Evolutionary conservation across 2,888 invertebrate species (phyloP).

Genomic region (Achlya flavicornis): DNA sequence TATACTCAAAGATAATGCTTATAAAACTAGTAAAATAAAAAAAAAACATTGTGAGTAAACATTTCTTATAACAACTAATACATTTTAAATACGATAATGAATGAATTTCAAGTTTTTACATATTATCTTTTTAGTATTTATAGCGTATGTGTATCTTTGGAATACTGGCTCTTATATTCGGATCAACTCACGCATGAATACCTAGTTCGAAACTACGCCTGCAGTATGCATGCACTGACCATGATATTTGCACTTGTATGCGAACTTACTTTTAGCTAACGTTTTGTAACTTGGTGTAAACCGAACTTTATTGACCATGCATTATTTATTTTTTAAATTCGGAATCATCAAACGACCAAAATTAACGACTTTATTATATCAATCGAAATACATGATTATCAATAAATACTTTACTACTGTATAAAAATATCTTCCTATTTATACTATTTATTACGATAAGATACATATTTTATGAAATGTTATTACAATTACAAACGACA

Average conservation of each 20-base stretch:
- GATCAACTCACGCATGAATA: not conserved
- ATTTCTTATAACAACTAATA: no score
- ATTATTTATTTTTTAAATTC: not conserved
- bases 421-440: not conserved
- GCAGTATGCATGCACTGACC: not conserved
- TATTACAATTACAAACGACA: not conserved
- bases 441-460: not conserved
- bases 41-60: no score
- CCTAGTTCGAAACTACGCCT: not conserved
- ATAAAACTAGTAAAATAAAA: no score
- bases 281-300: not conserved
- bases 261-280: not conserved
- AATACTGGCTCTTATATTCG: not conserved
- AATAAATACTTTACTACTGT: not conserved
- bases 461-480: not conserved
- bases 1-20: no score
- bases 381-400: not conserved
- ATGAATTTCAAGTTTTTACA: no score
- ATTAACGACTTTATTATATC: not conserved
- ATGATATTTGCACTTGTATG: not conserved
- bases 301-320: no score
- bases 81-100: no score
- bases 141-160: not conserved
- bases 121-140: not conserved
- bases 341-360: conserved; percentile 1